Percentiles rank a stretch among this genome's conserved stretches.
phyloP scores from a whole-genome alignment of 2,113 vertebrate genomes.

The Furnarius figulus region DNA sequence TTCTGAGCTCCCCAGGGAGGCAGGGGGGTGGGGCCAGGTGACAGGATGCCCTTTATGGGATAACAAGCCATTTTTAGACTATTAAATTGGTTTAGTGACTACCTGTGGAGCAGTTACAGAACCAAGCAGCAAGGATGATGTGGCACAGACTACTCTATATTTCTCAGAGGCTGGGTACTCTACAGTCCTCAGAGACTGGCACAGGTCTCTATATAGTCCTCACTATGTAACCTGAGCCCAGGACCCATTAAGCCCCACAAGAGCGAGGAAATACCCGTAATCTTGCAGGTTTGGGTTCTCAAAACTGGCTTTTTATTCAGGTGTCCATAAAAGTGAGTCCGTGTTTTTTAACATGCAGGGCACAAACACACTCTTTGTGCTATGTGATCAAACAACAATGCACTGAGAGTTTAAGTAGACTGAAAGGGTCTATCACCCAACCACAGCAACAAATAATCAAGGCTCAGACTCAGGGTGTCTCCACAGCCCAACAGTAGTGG shows the following conservation, averaged over 20 bases:
- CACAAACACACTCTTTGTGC: too few relatives aligned
- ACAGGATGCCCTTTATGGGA: neutral
- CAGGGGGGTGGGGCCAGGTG: too few relatives aligned
- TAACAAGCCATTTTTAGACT: neutral
- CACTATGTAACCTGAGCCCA: neutral
- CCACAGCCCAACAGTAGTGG: accelerated
- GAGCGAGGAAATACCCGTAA: neutral
- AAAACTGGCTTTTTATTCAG: neutral
- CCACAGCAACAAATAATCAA: neutral
- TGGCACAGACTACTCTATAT: accelerated
- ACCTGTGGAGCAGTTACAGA: neutral
- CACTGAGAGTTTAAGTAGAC: neutral
- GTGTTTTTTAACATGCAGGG: neutral
- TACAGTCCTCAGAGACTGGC: neutral
- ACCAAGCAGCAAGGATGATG: neutral
- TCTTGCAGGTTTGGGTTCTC: neutral
- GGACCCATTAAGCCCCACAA: neutral
- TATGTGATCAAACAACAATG: neutral
- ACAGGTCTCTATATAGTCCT: neutral
- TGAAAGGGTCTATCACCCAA: neutral
- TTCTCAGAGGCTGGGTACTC: neutral
- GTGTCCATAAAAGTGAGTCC: neutral
- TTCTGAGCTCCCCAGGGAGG: neutral
- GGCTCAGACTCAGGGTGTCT: neutral
- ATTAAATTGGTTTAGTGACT: neutral